phyloP scores from a whole-genome alignment of 2,113 vertebrate genomes.

The Corvus cornix region DNA sequence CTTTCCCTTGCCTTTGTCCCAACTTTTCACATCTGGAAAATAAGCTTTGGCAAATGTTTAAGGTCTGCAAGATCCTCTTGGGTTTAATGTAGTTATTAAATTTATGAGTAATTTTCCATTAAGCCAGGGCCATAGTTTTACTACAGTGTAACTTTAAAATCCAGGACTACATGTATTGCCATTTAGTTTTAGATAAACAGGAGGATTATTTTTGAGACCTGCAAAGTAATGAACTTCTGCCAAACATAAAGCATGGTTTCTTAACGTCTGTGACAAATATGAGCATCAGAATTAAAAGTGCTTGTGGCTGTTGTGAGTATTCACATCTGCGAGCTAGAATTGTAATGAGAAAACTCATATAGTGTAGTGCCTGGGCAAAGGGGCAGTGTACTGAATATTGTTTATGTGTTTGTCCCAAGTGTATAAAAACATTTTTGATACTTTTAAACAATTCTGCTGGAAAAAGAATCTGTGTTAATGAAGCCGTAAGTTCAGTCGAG shows the following conservation, averaged over 20 bases:
- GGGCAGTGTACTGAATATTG: background rate
- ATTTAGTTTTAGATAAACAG: background rate
- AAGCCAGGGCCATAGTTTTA: background rate
- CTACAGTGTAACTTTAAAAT: background rate
- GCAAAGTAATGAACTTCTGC: background rate
- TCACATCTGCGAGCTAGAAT: background rate
- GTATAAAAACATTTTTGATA: background rate
- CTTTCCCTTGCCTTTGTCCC: background rate
- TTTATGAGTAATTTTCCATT: conserved; percentile 44
- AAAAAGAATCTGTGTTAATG: background rate
- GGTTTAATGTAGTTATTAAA: conserved; percentile 52
- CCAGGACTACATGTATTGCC: background rate
- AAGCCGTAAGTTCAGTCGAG: background rate
- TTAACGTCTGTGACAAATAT: background rate
- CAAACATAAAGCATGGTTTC: background rate
- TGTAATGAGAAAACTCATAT: background rate
- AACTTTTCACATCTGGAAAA: conserved; percentile 46
- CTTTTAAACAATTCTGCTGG: background rate
- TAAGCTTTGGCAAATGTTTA: conserved; percentile 19
- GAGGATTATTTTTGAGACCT: background rate
- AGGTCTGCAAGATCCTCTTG: conserved; percentile 13
- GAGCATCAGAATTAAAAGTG: background rate
- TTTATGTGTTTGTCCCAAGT: background rate
- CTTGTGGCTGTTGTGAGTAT: background rate
- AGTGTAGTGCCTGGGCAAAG: background rate